These are phyloP conservation scores for Tetragonula carbonaria DNA, from an alignment of 2,888 invertebrate genomes.

Conservation along the genomic window DNA sequence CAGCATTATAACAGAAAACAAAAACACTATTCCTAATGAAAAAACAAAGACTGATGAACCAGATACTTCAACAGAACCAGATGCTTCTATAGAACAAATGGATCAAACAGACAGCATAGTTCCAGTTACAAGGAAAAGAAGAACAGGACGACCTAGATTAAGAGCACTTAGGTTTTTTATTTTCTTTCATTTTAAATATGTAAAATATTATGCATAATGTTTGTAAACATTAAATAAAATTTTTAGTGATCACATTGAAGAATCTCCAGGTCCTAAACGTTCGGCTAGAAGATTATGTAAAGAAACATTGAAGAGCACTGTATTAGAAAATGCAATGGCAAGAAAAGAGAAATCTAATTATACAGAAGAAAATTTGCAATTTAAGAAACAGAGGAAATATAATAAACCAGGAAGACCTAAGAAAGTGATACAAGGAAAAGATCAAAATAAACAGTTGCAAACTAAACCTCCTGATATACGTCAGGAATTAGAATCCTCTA, in stretches of 20 bases:
- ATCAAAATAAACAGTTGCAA: constrained; percentile 66
- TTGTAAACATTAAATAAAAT: constrained; percentile 55
- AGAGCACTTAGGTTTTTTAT: constrained; percentile 75
- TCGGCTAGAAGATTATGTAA: constrained; percentile 88
- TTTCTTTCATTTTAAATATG: constrained; percentile 38
- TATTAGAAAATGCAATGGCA: constrained; percentile 89
- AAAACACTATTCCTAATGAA: constrained; percentile 42
- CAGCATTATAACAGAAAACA: constrained; percentile 39
- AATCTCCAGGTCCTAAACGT: constrained; percentile 85
- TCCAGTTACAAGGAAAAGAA: constrained; percentile 75
- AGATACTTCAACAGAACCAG: constrained; percentile 20
- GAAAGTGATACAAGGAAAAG: constrained; percentile 71
- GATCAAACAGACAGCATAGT: constrained; percentile 55
- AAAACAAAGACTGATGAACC: constrained; percentile 52
- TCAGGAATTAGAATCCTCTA: constrained; percentile 64
- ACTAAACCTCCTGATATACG: constrained; percentile 58
- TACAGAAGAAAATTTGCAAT: constrained; percentile 79
- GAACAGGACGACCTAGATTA: constrained; percentile 74
- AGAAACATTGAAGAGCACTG: constrained; percentile 85
- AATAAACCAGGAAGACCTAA: constrained; percentile 80
- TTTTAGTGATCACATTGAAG: constrained; percentile 77
- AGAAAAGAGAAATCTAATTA: constrained; percentile 90
- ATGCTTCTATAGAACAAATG: constrained; percentile 12
- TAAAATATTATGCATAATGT: constrained; percentile 27
- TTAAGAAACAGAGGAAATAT: constrained; percentile 78